Conservation (phyloP, 30 jellyfish, hydroid and myxozoan species). For the Rhopilema esculentum region DNA sequence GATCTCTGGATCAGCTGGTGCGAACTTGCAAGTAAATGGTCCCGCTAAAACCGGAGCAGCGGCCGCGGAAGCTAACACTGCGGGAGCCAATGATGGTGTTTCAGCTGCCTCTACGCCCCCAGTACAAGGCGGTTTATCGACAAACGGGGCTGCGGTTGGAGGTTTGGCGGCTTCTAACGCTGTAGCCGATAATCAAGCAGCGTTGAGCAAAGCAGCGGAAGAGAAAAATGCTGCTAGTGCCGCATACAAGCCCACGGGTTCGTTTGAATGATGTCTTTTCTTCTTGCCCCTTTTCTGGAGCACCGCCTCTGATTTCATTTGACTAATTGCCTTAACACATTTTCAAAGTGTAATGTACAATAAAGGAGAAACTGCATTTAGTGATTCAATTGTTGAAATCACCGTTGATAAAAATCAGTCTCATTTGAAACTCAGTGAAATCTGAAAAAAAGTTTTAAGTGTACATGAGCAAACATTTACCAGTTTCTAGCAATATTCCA, state of each 20-base stretch:
- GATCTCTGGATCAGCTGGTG: conserved; percentile 38
- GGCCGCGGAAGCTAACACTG: background rate
- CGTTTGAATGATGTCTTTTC: background rate
- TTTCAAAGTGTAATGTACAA: too few relatives aligned
- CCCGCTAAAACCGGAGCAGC: conserved; percentile 15
- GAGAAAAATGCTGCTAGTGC: conserved; percentile 55
- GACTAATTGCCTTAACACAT: too few relatives aligned
- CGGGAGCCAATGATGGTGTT: background rate
- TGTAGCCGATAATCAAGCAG: conserved; percentile 44
- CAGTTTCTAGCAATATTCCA: too few relatives aligned
- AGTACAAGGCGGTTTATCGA: background rate
- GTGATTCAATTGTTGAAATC: too few relatives aligned
- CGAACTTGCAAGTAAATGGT: background rate
- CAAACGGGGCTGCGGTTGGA: conserved; percentile 29
- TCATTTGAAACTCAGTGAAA: too few relatives aligned
- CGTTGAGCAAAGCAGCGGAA: conserved; percentile 59
- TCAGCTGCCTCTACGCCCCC: conserved; percentile 5
- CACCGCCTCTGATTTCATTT: too few relatives aligned
- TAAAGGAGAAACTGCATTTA: too few relatives aligned
- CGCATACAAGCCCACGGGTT: conserved; percentile 60
- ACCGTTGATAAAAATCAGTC: too few relatives aligned
- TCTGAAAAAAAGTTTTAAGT: too few relatives aligned
- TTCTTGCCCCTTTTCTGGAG: too few relatives aligned
- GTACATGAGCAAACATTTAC: too few relatives aligned
- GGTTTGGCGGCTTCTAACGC: conserved; percentile 53